A percentile compares a stretch with the other conserved stretches of the same genome.
phyloP scores from a whole-genome alignment of 1,140 invertebrate genomes.

The Lepidurus packardi region DNA sequence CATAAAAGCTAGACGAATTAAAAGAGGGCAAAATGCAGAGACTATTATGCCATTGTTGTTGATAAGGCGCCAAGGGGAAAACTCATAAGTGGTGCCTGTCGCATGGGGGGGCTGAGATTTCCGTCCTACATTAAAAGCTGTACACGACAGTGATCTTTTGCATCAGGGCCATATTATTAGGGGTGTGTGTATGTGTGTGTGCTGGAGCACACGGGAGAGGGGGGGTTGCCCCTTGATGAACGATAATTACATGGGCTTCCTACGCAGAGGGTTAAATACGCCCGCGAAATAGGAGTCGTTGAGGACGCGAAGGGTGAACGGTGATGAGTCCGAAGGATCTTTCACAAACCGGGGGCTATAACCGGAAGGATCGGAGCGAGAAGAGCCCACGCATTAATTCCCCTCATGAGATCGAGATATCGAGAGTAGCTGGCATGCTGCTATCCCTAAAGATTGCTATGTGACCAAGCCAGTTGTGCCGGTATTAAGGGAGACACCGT shows the following conservation, averaged over 20 bases:
- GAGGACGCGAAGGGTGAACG: not conserved
- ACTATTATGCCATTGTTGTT: not conserved
- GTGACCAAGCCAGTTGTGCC: conserved; percentile 5
- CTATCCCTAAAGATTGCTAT: not conserved
- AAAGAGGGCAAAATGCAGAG: not conserved
- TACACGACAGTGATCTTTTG: not conserved
- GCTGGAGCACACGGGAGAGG: not conserved
- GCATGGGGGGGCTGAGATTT: not conserved
- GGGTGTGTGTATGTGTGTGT: not conserved
- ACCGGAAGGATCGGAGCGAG: not conserved
- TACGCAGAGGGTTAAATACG: not conserved
- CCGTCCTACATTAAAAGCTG: not conserved
- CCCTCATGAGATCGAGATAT: not conserved
- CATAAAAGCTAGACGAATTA: not conserved
- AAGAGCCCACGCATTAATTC: not conserved
- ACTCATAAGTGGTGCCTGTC: not conserved
- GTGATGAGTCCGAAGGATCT: conserved; percentile 1
- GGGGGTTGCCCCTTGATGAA: not conserved
- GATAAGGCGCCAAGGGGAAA: not conserved
- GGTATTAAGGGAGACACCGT: conserved; percentile 5
- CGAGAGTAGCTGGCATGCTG: not conserved
- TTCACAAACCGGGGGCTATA: not conserved
- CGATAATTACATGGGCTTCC: conserved; percentile 10
- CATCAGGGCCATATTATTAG: conserved; percentile 16
- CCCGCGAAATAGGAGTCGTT: conserved; percentile 7